A percentile compares a stretch with the other conserved stretches of the same genome.
These are phyloP conservation scores for Zoroaster sp. DNA, from an alignment of 53 echinoderm and acorn worm species.

Conservation along the genomic window DNA sequence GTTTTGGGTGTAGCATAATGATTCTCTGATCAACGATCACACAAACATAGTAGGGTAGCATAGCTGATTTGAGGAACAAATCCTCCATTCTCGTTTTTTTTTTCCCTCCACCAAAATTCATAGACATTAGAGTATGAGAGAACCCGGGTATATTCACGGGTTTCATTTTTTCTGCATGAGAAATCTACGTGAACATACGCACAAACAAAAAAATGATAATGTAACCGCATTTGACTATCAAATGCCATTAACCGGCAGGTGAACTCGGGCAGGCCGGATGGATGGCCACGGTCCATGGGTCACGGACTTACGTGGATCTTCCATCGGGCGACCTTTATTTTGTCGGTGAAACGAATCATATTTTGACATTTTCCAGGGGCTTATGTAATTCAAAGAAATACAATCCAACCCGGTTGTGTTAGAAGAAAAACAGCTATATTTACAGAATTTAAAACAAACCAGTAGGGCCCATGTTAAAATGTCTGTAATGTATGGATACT, in stretches of 20 bases:
- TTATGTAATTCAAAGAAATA: too few species aligned
- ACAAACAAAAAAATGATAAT: neutral
- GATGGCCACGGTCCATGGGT: neutral
- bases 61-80: too few species aligned
- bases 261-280: neutral
- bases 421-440: too few species aligned
- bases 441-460: too few species aligned
- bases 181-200: neutral
- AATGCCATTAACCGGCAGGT: conserved; percentile 8
- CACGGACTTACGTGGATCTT: neutral
- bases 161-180: neutral
- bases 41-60: too few species aligned
- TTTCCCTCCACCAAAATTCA: neutral
- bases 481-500: too few species aligned
- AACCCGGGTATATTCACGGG: neutral
- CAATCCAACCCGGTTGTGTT: neutral
- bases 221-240: neutral
- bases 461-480: too few species aligned
- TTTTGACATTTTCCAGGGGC: too few species aligned
- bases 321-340: neutral
- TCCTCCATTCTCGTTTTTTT: too few species aligned
- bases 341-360: neutral
- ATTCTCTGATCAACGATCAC: too few species aligned
- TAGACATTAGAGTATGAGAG: neutral
- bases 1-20: too few species aligned